Evolutionary conservation across 2,888 invertebrate species (phyloP).

Genomic region (Scaptomyza polygonia): DNA sequence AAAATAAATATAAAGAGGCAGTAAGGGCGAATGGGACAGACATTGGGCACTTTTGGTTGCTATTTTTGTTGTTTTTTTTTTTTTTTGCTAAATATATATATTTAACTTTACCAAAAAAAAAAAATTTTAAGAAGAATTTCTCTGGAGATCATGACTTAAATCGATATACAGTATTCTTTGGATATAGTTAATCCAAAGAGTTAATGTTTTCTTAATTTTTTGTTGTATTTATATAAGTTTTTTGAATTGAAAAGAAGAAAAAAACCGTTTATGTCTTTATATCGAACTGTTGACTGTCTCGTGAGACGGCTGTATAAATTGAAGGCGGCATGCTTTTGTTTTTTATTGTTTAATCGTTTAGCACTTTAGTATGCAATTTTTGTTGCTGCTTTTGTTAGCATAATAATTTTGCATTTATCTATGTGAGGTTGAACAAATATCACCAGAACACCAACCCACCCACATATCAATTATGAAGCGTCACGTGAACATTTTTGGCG

Average conservation of each 20-base stretch:
- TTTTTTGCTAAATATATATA: conserved; percentile 45
- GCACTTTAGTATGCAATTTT: conserved; percentile 46
- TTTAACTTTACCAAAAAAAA: too few relatives aligned
- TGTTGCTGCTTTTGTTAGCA: background rate
- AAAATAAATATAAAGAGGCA: background rate
- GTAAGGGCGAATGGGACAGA: background rate
- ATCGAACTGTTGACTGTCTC: background rate
- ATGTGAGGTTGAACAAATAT: conserved; percentile 1
- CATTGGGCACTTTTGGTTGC: background rate
- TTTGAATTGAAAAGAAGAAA: too few relatives aligned
- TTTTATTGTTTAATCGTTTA: conserved; percentile 40
- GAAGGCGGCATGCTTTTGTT: conserved; percentile 12
- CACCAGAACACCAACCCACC: background rate
- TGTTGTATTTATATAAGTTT: too few relatives aligned
- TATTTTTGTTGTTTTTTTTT: background rate
- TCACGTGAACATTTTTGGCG: conserved; percentile 26
- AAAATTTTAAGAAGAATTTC: conserved; percentile 2
- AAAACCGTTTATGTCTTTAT: background rate
- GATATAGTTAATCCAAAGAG: too few relatives aligned
- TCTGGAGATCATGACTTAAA: background rate
- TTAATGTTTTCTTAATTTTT: too few relatives aligned
- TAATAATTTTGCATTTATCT: conserved; percentile 19
- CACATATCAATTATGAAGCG: background rate
- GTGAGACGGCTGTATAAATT: background rate
- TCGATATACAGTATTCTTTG: background rate